Evolutionary conservation across 23 tunicate species (phyloP).

Genomic region (Ascidia mentula): DNA sequence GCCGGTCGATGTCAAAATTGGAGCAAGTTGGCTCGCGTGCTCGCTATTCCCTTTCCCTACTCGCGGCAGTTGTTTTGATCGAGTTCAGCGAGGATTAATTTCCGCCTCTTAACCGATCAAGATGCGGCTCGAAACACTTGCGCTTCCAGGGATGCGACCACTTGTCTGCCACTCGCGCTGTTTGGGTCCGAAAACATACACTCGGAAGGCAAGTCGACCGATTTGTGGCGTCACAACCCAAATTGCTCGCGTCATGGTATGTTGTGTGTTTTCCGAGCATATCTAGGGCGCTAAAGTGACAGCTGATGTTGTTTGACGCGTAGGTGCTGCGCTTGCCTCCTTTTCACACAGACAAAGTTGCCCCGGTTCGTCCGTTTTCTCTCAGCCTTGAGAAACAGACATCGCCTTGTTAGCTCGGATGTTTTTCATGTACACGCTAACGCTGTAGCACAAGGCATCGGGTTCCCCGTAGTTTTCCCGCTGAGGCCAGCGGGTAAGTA

Average conservation of each 20-base stretch:
- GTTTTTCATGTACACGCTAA: neutral
- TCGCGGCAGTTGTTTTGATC: neutral
- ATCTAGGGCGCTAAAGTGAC: neutral
- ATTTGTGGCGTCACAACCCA: neutral
- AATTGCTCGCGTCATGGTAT: neutral
- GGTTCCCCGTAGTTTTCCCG: neutral
- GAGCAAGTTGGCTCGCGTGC: neutral
- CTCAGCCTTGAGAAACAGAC: neutral
- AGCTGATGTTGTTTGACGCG: neutral
- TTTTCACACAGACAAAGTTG: neutral
- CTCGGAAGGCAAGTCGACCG: neutral
- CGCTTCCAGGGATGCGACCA: neutral
- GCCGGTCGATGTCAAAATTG: neutral
- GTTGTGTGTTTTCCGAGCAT: neutral
- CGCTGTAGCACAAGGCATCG: neutral
- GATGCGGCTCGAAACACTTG: conserved; percentile 2
- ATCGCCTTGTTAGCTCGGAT: neutral
- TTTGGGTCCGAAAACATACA: neutral
- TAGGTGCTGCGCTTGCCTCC: neutral
- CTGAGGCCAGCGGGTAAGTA: neutral
- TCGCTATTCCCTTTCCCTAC: neutral
- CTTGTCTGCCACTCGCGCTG: neutral
- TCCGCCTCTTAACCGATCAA: neutral
- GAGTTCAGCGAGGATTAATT: neutral
- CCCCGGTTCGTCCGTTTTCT: neutral